Percentiles rank a stretch among this genome's conserved stretches.
Evolutionary conservation across 2,888 invertebrate genomes (phyloP).

Genomic region (Aleiodes alternator): DNA sequence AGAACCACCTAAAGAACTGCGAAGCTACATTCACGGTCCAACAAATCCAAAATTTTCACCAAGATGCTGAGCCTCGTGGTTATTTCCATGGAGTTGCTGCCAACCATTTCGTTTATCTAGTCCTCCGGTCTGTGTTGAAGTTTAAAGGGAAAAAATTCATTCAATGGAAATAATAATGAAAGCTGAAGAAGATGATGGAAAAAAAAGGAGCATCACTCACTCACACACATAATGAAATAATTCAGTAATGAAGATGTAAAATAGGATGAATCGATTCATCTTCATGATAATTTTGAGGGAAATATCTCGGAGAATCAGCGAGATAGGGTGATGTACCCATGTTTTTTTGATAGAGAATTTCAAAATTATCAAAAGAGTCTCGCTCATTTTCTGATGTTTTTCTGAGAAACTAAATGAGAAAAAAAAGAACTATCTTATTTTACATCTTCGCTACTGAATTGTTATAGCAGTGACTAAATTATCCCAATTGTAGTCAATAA

Average conservation of each 20-base stretch:
- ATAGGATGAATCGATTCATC: too few relatives aligned
- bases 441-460: not conserved
- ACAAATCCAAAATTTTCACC: constrained; percentile 92
- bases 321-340: too few relatives aligned
- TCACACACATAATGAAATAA: too few relatives aligned
- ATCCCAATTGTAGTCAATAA: constrained; percentile 38
- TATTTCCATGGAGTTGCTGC: constrained; percentile 73
- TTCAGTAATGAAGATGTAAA: too few relatives aligned
- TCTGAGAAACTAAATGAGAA: too few relatives aligned
- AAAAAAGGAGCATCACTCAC: too few relatives aligned
- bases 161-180: not conserved
- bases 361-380: too few relatives aligned
- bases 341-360: too few relatives aligned
- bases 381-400: too few relatives aligned
- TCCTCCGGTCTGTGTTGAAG: constrained; percentile 66
- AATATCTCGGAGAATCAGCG: constrained; percentile 33
- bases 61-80: constrained; percentile 76
- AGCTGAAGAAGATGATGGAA: not conserved
- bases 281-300: not conserved
- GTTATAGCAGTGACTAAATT: constrained; percentile 1
- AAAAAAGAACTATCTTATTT: too few relatives aligned
- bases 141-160: constrained; percentile 53
- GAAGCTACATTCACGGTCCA: constrained; percentile 92
- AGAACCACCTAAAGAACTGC: constrained; percentile 87
- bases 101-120: constrained; percentile 71